These are phyloP conservation scores for Prorops nasuta DNA, from an alignment of 1,140 invertebrate species.

Conservation along the genomic window DNA sequence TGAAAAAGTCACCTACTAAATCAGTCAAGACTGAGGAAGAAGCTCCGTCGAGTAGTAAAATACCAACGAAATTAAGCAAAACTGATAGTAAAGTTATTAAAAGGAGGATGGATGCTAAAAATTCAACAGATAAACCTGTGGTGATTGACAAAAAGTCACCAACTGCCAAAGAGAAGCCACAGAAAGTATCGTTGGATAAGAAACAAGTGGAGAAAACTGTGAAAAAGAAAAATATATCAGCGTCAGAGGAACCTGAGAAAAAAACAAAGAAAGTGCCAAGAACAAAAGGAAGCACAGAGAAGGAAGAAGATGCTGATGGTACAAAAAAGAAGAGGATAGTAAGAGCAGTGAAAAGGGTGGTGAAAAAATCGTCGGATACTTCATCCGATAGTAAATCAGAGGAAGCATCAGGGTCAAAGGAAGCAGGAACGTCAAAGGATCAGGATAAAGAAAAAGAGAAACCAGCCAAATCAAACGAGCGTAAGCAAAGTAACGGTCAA, in stretches of 20 bases:
- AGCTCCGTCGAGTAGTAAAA: conserved; percentile 34
- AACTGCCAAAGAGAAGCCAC: conserved; percentile 29
- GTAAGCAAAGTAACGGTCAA: conserved; percentile 28
- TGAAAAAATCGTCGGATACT: conserved; percentile 42
- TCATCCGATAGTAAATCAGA: conserved; percentile 32
- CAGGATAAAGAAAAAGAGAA: conserved; percentile 2
- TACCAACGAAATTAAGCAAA: conserved; percentile 43
- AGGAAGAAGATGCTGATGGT: conserved; percentile 32
- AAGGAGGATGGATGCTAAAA: conserved; percentile 26
- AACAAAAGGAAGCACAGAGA: conserved; percentile 27
- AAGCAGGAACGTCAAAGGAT: conserved; percentile 5
- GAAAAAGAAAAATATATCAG: conserved; percentile 18
- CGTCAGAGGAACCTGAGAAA: conserved; percentile 26
- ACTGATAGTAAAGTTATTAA: conserved; percentile 25
- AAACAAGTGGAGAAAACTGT: conserved; percentile 26
- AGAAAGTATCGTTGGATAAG: conserved; percentile 17
- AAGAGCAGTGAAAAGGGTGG: conserved; percentile 41
- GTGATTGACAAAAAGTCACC: conserved; percentile 23
- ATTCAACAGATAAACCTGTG: conserved; percentile 25
- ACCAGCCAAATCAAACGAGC: not conserved
- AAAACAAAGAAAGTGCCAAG: conserved; percentile 30
- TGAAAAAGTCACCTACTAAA: conserved; percentile 38
- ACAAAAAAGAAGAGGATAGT: conserved; percentile 47
- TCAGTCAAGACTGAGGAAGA: conserved; percentile 24
- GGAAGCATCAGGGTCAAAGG: conserved; percentile 27